Percentiles rank a stretch among this genome's conserved stretches.
phyloP scores from a whole-genome alignment of 30 jellyfish, hydroid and myxozoan species.

The Pelagia noctiluca region DNA sequence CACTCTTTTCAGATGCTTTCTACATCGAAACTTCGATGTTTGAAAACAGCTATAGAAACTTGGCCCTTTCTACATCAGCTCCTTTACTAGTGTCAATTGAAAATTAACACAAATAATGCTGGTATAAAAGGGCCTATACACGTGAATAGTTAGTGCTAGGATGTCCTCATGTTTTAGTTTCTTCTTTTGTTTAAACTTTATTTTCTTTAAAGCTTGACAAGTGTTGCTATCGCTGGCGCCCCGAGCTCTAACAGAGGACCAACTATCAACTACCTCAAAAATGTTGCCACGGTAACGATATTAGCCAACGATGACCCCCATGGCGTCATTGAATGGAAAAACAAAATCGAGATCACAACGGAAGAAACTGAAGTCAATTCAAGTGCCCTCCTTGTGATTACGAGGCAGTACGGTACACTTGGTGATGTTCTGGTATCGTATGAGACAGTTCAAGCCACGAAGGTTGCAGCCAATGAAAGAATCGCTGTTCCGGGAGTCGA shows the following conservation, averaged over 20 bases:
- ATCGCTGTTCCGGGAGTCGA: constrained; percentile 84
- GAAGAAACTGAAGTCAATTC: constrained; percentile 77
- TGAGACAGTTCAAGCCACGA: constrained; percentile 70
- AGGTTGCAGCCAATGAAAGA: constrained; percentile 69
- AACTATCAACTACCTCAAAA: constrained; percentile 73
- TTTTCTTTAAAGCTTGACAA: constrained; percentile 48
- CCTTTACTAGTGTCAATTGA: no score
- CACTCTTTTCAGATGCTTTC: no score
- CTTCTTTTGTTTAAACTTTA: no score
- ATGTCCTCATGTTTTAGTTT: no score
- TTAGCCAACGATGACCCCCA: constrained; percentile 87
- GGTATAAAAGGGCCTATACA: no score
- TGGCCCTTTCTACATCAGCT: no score
- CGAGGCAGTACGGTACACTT: constrained; percentile 75
- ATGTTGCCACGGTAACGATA: constrained; percentile 61
- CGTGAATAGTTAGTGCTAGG: no score
- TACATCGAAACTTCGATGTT: no score
- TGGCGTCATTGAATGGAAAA: constrained; percentile 85
- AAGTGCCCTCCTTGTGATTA: constrained; percentile 75
- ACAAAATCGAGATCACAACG: constrained; percentile 76
- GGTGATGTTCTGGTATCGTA: constrained; percentile 76
- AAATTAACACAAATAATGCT: no score
- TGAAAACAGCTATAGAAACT: no score
- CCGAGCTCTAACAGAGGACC: constrained; percentile 75
- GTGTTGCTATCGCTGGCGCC: constrained; percentile 69